Base-by-base conservation (phyloP, 2,113 vertebrate genomes). In the Shinisaurus crocodilurus region DNA sequence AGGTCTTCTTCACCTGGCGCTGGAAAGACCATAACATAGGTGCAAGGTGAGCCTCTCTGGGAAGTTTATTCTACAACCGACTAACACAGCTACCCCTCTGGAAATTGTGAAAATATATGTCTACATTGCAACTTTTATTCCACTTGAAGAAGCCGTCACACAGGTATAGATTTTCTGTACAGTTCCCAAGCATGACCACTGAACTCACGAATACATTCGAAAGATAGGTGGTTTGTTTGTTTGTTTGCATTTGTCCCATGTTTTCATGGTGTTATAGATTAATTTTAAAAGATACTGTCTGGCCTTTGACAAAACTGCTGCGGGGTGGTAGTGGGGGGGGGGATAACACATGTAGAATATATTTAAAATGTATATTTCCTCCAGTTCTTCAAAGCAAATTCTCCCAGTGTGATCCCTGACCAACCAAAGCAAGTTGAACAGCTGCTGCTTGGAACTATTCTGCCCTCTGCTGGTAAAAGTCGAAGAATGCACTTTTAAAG, bases 381-480 rank as follows among this genome's bases (percentile, higher is more conserved):
- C 70, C 0, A 0, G 6, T 1, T 0, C 18, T 81, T 54, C 79
- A 72, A 82, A 88, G 57, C 67, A 32, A 34, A 29, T 60, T 63
- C 23, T 43, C 10, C 50, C 69, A 37, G 6, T 40, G 20, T 85
- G 45, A 72, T 67, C 76, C 0, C 65, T 76, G 45, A 25, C 1
- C 0, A 0, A 0, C 3, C 69, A 0, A 18, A 29, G 29, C 2
- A 18, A 2, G 0, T 25, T 27, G 7, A n/a, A 6, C 16, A 15
- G 0, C 69, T 89, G 0, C 86, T 93, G 45, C 74, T n/a, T 94
- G 93, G 45, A 85, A 65, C 29, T 40, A 92, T 77, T 84, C 95
- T 96, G 92, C 94, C 79, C 96, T 90, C 97, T 96, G 81, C 83
- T 94, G 97, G 93, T 27, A 5, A n/a, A 54, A 1, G 0, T 18